These are phyloP conservation scores for Teleogryllus occipitalis DNA, from an alignment of 1,140 invertebrate genomes.

Conservation along the genomic window DNA sequence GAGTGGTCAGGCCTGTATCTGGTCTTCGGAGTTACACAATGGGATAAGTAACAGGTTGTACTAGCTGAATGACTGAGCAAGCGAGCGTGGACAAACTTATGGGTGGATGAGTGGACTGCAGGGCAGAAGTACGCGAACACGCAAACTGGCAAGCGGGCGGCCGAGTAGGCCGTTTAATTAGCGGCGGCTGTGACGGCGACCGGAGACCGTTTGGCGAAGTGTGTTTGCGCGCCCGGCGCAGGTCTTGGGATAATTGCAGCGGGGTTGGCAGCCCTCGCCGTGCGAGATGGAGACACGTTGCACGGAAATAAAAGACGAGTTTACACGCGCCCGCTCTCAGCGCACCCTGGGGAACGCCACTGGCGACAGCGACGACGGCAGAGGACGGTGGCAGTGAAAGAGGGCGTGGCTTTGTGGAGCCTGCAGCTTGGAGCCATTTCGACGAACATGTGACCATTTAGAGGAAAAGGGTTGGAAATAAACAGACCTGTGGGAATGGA, in stretches of 20 bases:
- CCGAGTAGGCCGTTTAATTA: not conserved
- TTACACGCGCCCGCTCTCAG: not conserved
- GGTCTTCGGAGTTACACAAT: not conserved
- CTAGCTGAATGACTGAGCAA: not conserved
- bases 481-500: no score
- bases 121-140: no score
- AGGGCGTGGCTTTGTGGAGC: no score
- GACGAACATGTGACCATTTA: no score
- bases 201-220: not conserved
- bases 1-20: not conserved
- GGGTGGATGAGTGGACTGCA: no score
- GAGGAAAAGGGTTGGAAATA: no score
- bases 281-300: not conserved
- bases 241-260: not conserved
- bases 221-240: not conserved
- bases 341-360: not conserved
- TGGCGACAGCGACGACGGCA: not conserved
- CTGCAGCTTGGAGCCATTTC: no score
- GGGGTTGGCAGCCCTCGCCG: not conserved
- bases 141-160: not conserved
- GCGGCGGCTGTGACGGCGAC: not conserved
- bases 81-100: no score
- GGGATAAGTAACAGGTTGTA: not conserved
- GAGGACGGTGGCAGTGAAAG: no score
- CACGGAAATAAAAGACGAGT: not conserved